Conservation (phyloP, 1,140 invertebrate species). For the Metaphire vulgaris region DNA sequence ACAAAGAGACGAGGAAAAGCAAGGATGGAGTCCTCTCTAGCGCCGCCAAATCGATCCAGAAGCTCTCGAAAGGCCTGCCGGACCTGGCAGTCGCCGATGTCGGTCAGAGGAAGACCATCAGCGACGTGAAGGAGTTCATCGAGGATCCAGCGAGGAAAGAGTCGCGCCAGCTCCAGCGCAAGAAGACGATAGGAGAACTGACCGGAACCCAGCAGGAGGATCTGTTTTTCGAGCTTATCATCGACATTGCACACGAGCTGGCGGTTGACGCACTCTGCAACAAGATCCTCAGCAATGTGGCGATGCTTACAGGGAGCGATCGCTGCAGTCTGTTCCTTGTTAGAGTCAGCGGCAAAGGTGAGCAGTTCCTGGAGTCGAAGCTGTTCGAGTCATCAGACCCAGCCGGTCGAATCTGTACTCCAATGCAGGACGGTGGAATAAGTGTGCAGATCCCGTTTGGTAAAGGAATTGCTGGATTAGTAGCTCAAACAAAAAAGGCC, state of each 20-base stretch:
- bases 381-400: neutral
- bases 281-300: neutral
- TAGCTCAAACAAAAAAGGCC: neutral
- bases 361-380: neutral
- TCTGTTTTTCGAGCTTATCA: neutral
- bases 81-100: neutral
- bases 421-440: neutral
- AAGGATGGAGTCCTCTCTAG: neutral
- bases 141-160: neutral
- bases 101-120: neutral
- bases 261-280: neutral
- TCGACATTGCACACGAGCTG: neutral
- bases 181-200: neutral
- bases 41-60: neutral
- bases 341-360: neutral
- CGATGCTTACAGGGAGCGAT: neutral
- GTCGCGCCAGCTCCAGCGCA: neutral
- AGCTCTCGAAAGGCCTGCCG: neutral
- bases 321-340: neutral
- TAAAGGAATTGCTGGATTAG: neutral
- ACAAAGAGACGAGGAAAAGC: neutral
- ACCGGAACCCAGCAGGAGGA: neutral
- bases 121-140: neutral
- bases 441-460: neutral
- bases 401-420: neutral